These are phyloP conservation scores for Caenorhabditis sp. DNA, from an alignment of 2,888 invertebrate genomes.

Conservation along the genomic window DNA sequence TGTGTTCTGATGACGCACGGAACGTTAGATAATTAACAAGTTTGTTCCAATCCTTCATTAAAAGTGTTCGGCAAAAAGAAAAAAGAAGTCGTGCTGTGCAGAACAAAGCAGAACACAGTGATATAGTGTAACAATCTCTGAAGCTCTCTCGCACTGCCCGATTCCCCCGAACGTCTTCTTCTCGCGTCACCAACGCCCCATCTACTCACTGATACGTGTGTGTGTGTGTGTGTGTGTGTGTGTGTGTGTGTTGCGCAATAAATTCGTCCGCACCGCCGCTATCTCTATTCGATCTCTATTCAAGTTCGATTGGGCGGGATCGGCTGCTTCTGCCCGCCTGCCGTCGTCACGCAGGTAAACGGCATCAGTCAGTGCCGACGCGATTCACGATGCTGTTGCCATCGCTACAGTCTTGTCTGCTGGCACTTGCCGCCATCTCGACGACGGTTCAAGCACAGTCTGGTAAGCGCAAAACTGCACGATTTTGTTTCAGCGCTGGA, in stretches of 20 bases:
- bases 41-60: no score
- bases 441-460: conserved; percentile 15
- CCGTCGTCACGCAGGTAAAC: conserved; percentile 32
- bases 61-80: no score
- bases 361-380: conserved; percentile 40
- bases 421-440: conserved; percentile 12
- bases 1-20: no score
- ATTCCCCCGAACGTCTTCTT: conserved; percentile 10
- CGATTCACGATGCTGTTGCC: conserved; percentile 34
- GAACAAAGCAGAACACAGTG: not conserved
- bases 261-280: conserved; percentile 5
- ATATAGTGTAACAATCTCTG: no score
- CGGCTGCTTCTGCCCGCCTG: conserved; percentile 5
- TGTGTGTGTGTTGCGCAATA: conserved; percentile 44
- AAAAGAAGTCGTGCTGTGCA: no score
- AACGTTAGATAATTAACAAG: no score
- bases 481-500: not conserved
- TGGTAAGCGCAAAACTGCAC: not conserved
- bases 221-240: no score
- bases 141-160: no score
- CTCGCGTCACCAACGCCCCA: not conserved
- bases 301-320: conserved; percentile 50
- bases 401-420: conserved; percentile 25
- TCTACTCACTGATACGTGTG: conserved; percentile 12
- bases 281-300: conserved; percentile 49